These are phyloP conservation scores for Diaphora mendica DNA, from an alignment of 2,888 invertebrate species.

Conservation along the genomic window DNA sequence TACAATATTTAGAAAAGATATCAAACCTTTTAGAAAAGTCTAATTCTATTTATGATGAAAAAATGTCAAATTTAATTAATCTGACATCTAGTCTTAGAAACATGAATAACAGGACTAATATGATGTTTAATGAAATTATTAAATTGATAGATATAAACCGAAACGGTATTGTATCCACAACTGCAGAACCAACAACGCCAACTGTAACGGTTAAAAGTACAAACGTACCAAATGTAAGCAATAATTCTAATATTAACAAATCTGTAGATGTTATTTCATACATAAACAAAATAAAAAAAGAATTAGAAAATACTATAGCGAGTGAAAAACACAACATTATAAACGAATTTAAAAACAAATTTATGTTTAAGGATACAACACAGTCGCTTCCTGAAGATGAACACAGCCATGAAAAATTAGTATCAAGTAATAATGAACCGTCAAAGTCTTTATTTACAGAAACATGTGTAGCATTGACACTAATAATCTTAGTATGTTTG, in stretches of 20 bases:
- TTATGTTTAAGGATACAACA: conserved; percentile 31
- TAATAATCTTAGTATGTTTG: conserved; percentile 57
- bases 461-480: conserved; percentile 57
- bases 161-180: not conserved
- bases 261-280: conserved; percentile 49
- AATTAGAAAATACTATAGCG: conserved; percentile 49
- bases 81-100: conserved; percentile 27
- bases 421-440: conserved; percentile 26
- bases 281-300: conserved; percentile 51
- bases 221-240: not conserved
- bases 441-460: conserved; percentile 51
- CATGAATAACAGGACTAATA: conserved; percentile 35
- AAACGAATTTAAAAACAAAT: conserved; percentile 50
- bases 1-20: conserved; percentile 40
- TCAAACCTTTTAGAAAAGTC: conserved; percentile 36
- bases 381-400: conserved; percentile 20
- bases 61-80: conserved; percentile 39
- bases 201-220: not conserved
- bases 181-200: conserved; percentile 5
- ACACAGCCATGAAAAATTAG: conserved; percentile 47
- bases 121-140: conserved; percentile 31
- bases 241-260: conserved; percentile 33
- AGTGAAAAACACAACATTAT: conserved; percentile 53
- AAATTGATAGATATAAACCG: conserved; percentile 23
- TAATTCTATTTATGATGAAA: conserved; percentile 32